Conservation (phyloP, 2,797 vertebrate genomes). For the Enteromius treurensis region DNA sequence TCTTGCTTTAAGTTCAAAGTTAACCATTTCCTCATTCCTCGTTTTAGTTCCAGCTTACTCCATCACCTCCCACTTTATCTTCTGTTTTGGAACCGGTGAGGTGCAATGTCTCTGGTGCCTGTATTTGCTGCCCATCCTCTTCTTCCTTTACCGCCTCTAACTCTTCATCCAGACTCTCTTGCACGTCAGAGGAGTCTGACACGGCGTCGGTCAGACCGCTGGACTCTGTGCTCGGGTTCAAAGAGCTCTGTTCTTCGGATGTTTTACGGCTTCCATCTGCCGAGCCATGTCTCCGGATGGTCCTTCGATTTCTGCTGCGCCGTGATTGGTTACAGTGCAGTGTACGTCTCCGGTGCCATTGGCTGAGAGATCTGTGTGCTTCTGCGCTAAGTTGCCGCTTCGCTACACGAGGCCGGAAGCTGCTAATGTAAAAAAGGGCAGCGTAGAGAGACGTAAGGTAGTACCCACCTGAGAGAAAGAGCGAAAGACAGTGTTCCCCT, state of each 20-base stretch:
- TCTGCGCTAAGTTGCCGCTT: conserved; percentile 83
- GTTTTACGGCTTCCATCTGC: not conserved
- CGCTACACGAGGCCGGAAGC: conserved; percentile 75
- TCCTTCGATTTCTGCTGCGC: conserved; percentile 62
- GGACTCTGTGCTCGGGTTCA: not conserved
- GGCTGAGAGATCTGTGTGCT: conserved; percentile 84
- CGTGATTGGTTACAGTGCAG: conserved; percentile 77
- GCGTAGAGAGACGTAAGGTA: conserved; percentile 90
- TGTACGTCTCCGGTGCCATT: conserved; percentile 88
- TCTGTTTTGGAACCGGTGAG: not conserved
- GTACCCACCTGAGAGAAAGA: conserved; percentile 81
- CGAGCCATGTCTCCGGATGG: conserved; percentile 65
- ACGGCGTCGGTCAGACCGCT: not conserved
- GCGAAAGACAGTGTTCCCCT: not conserved
- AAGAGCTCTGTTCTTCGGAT: conserved; percentile 1
- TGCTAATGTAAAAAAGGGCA: conserved; percentile 87
- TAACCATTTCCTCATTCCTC: not conserved
- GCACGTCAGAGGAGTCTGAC: not conserved
- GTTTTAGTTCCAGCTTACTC: conserved; percentile 14
- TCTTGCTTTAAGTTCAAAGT: not conserved
- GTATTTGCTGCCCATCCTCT: conserved; percentile 16
- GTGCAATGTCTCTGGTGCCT: not conserved
- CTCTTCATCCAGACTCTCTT: conserved; percentile 29
- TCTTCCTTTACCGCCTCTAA: conserved; percentile 44
- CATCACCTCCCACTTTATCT: not conserved